Evolutionary conservation across 2,797 vertebrate genomes (phyloP), one percentile per base, ranked within the genome.

Genomic region (Chromobotia macracanthus): DNA sequence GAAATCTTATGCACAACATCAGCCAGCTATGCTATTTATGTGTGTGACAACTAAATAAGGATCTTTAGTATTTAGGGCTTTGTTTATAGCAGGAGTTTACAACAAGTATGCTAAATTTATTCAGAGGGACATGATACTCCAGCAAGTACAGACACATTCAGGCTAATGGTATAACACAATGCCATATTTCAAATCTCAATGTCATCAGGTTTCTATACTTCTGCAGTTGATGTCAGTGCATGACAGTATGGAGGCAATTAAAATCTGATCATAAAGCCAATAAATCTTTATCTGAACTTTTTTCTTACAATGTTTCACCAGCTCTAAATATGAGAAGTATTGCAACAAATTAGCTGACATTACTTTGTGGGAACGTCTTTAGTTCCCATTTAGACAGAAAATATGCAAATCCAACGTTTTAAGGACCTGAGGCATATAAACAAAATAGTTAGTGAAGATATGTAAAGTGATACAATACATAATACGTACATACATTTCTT

Each of bases 61-160:
- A 38, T 19, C 73, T 67, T 70, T 71, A 77, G 76, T 83, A 75
- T 81, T 80, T 81, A 77, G 76, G 31, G 31, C 76, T 60, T 58
- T 73, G 79, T 66, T 85, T 72, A n/a, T n/a, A 73, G 79, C 79
- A 71, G 69, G 69, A 51, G 65, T 67, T 67, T 81, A 76, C 63
- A 79, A 56, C 75, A 83, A 83, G 74, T 67, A 73, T 72, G 81
- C 84, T 85, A 82, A 82, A 86, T 80, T 56, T 68, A 80, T 68
- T 75, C 28, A 9, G 35, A 25, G 48, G 25, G 71, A 77, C 61
- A 75, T 86, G 82, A 80, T 75, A 82, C 80, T 50, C 75, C 79
- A 73, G 66, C 84, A 80, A 84, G 84, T 82, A 68, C 79, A 78
- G 80, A 53, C 82, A 84, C 74, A 80, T 78, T 80, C 55, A 50